These are phyloP conservation scores for Phaethornis superciliosus DNA, from an alignment of 2,113 vertebrate species.

Conservation along the genomic window DNA sequence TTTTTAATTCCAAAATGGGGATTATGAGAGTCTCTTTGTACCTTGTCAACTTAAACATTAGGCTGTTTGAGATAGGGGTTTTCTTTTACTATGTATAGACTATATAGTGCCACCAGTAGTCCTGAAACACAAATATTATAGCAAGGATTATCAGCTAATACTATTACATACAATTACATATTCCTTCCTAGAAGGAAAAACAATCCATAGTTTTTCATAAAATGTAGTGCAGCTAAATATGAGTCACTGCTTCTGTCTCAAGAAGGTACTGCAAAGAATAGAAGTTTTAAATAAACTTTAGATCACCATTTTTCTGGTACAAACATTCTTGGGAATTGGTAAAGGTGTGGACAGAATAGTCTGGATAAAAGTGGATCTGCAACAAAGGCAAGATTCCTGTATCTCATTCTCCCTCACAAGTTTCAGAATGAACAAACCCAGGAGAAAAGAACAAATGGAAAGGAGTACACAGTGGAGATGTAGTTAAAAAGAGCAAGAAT, in stretches of 20 bases:
- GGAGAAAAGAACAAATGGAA: neutral
- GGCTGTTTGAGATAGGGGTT: neutral
- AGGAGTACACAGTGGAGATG: neutral
- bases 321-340: neutral
- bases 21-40: neutral
- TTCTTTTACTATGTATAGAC: neutral
- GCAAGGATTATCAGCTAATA: constrained; percentile 22
- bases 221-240: neutral
- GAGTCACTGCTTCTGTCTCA: neutral
- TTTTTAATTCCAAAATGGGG: neutral
- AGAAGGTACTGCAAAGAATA: neutral
- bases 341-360: neutral
- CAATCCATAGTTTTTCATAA: neutral
- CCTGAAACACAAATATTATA: constrained; percentile 25
- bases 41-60: neutral
- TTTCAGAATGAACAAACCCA: neutral
- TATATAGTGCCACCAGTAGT: neutral
- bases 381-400: neutral
- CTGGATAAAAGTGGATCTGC: neutral
- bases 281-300: neutral
- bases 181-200: neutral
- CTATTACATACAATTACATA: neutral
- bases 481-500: neutral
- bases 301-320: neutral
- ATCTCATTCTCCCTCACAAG: neutral